Conservation (phyloP, 1,140 invertebrate genomes). For the Orchesella cincta region DNA sequence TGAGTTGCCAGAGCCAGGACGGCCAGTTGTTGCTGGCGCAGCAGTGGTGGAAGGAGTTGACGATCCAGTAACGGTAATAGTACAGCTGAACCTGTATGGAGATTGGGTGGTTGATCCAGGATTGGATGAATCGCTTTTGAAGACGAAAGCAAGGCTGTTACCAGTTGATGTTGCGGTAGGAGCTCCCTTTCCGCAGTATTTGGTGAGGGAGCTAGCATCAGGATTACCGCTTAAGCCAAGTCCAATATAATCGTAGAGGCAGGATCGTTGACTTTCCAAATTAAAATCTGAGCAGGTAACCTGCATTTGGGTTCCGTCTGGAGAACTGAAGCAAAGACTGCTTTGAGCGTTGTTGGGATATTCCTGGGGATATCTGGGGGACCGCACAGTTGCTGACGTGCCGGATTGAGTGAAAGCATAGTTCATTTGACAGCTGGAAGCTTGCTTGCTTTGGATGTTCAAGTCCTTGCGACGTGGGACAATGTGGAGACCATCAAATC, state of each 20-base stretch:
- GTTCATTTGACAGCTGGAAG: background rate
- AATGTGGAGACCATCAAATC: no score
- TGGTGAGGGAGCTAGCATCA: background rate
- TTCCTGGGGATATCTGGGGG: slow-evolving; percentile 30
- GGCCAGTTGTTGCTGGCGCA: background rate
- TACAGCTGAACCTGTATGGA: slow-evolving; percentile 34
- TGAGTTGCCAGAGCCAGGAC: background rate
- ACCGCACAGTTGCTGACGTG: slow-evolving; percentile 6
- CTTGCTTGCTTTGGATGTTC: background rate
- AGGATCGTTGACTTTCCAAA: slow-evolving; percentile 30
- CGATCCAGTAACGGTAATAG: slow-evolving; percentile 13
- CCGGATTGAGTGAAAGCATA: background rate
- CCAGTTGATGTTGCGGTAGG: background rate
- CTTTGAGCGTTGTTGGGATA: slow-evolving; percentile 36
- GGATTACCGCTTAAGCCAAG: background rate
- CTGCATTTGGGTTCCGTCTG: slow-evolving; percentile 22
- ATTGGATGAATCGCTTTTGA: slow-evolving; percentile 32
- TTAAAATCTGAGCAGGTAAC: slow-evolving; percentile 40
- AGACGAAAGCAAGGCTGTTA: slow-evolving; percentile 36
- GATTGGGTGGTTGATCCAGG: background rate
- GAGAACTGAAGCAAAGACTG: slow-evolving; percentile 16
- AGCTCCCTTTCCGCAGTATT: slow-evolving; percentile 32
- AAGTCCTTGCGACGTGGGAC: no score
- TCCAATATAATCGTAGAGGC: slow-evolving; percentile 35
- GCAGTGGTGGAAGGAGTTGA: background rate